Evolutionary conservation across 2,888 invertebrate species (phyloP), one percentile per base, ranked within the genome.

Genomic region (Diarsia rubi): DNA sequence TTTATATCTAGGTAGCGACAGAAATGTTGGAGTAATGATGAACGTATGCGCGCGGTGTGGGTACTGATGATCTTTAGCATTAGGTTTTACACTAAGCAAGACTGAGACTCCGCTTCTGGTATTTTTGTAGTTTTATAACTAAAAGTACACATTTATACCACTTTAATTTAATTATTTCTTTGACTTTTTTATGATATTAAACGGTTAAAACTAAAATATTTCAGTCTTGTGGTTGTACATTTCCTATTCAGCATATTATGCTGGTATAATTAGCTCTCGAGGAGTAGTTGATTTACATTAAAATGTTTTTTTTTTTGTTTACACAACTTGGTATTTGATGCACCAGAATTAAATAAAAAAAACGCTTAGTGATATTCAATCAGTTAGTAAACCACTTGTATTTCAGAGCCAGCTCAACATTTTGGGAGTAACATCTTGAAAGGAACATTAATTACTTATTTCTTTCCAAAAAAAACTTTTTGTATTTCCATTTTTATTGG

Each of bases 1-100:
- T 86, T 81, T 79, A 81, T 73, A 71, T 68, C 63, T 65, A 75
- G 65, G 79, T 87, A 83, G 78, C 64, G 70, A 75, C 63, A 52
- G 45, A 69, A 75, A 79, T 78, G 68, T 72, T 74, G 70, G 64
- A 67, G 68, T 78, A 80, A 75, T 59, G 27, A 75, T 59, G 27
- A 65, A n/a, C 12, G 64, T 49, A 45, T 21, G n/a, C 37, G 57
- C 42, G 65, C 62, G 57, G 31, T 64, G 11, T 31, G 45, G 6
- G 42, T 52, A 45, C 47, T 54, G 37, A 73, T 70, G 1, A 24
- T 31, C n/a, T 73, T 62, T 0, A 0, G 24, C 21, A 8, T 54
- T 37, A 16, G 27, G 68, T 44, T 57, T 64, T 54, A 54, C 5
- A 59, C 24, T 54, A 42, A 60, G 4, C 21, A 24, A 69, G 57